Base-by-base conservation (phyloP, 2,113 vertebrate genomes). In the Lynx canadensis region DNA sequence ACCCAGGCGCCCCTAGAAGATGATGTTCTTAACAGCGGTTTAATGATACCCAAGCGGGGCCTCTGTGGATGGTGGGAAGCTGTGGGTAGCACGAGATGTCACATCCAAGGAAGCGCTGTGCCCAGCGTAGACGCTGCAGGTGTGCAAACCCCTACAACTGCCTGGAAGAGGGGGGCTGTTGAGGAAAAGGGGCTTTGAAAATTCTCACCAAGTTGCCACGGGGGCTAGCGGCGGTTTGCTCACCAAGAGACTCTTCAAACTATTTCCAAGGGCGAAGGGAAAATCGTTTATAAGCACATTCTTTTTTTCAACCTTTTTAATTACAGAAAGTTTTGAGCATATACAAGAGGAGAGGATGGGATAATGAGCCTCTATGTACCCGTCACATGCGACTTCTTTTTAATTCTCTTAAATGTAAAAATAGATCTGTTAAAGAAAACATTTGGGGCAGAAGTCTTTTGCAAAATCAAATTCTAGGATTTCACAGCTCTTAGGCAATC, bases 381-480 rank as follows among this genome's bases (percentile, higher is more conserved):
- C 36, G 21, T n/a, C 50, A 5, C 36, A 41, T 60, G 68, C 36
- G 69, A 79, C 18, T 85, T 80, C 60, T 95, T 74, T 94, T 79
- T 38, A 95, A 82, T 95, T 91, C 78, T 88, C 88, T 90, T 83
- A 82, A 86, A 92, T 66, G 95, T 92, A 97, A 95, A 97, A 97
- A 98, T 94, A 95, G 94, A 48, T 80, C 68, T 8, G 60, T 88
- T 96, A 92, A 98, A 87, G 88, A 97, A 95, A 95, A 91, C 68
- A 41, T 60, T 96, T 95, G 52, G 50, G 57, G n/a, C 71, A 82
- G 88, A 93, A 96, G 57, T 86, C 69, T 96, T 38, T 41, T 95
- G 65, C 50, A 73, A 96, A 97, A 94, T 96, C 83, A 96, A 91
- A 96, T 95, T 82, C 97, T 13, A 97, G 92, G 76, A 92, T 97